Evolutionary conservation across 2,113 vertebrate genomes (phyloP).

Genomic region (Thinocorus orbignyianus): DNA sequence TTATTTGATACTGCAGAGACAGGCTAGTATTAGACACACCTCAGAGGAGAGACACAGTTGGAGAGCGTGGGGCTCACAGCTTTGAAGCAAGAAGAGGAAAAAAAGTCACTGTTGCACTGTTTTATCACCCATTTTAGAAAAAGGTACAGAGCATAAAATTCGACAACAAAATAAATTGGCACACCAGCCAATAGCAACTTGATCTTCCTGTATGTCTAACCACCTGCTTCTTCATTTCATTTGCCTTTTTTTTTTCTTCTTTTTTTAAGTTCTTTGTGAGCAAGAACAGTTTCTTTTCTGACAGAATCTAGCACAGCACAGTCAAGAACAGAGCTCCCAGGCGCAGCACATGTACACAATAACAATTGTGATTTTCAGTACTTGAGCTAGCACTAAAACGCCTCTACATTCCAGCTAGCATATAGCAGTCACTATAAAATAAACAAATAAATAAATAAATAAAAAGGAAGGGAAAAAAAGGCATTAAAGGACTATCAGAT

Average conservation of each 20-base stretch:
- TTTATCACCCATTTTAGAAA: neutral
- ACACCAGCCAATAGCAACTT: neutral
- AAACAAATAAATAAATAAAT: neutral
- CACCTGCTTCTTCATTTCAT: neutral
- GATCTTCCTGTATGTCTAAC: neutral
- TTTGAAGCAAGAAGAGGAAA: neutral
- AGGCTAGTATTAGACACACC: neutral
- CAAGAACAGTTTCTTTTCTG: neutral
- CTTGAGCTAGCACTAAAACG: neutral
- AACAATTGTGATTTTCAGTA: slow-evolving; percentile 4
- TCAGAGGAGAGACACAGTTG: neutral
- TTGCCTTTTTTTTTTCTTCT: neutral
- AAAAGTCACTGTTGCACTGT: neutral
- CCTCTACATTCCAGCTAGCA: neutral
- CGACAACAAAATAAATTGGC: neutral
- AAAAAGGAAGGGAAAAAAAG: neutral
- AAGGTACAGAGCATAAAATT: neutral
- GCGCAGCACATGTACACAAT: neutral
- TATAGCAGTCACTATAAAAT: neutral
- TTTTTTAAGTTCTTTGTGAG: neutral
- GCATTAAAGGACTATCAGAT: neutral
- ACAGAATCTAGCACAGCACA: neutral
- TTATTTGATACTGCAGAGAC: neutral
- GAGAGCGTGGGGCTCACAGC: neutral
- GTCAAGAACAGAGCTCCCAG: neutral